Conservation (phyloP, 1,140 invertebrate genomes). For the Heliconius melpomene region DNA sequence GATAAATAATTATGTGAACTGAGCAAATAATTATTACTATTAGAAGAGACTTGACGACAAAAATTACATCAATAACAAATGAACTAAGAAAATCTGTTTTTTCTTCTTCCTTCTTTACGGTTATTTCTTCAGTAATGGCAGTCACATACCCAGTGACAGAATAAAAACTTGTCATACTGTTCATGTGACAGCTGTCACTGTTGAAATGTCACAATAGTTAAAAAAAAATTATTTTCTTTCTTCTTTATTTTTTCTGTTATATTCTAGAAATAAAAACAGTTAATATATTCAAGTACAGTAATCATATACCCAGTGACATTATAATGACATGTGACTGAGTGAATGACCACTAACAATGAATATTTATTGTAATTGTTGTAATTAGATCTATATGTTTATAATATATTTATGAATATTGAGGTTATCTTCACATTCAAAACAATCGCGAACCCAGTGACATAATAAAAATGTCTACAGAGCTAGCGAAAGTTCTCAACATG, state of each 20-base stretch:
- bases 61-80: too few species aligned
- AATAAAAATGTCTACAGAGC: constrained; percentile 18
- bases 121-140: constrained; percentile 16
- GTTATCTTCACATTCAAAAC: constrained; percentile 15
- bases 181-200: constrained; percentile 2
- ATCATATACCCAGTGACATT: constrained; percentile 2
- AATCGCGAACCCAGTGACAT: constrained; percentile 45
- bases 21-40: constrained; percentile 21
- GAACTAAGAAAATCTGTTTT: not conserved
- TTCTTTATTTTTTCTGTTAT: not conserved
- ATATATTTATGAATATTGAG: constrained; percentile 7
- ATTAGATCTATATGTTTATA: too few species aligned
- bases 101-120: not conserved
- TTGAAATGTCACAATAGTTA: constrained; percentile 30
- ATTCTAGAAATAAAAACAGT: not conserved
- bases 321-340: constrained; percentile 24
- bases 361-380: constrained; percentile 17
- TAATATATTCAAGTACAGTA: not conserved
- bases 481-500: not conserved
- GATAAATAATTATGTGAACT: constrained; percentile 38
- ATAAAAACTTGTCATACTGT: not conserved
- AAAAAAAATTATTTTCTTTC: not conserved
- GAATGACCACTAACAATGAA: not conserved
- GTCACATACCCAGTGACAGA: constrained; percentile 55
- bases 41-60: not conserved